Percentiles rank a stretch among this genome's conserved stretches.
Conservation (phyloP, 2,888 invertebrate genomes). For the Dermolepida albohirtum region DNA sequence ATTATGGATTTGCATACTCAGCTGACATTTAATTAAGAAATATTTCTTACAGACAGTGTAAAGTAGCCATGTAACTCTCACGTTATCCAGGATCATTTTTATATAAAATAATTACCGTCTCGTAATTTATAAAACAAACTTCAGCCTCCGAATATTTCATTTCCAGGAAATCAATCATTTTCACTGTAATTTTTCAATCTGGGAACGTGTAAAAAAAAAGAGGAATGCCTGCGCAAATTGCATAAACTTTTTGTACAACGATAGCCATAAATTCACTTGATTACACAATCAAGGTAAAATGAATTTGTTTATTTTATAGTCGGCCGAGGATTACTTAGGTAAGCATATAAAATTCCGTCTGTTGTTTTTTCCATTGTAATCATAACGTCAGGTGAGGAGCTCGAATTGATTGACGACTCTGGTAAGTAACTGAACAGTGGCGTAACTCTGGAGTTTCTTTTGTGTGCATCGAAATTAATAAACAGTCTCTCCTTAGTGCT, state of each 20-base stretch:
- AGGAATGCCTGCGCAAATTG: slow-evolving; percentile 6
- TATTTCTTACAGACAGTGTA: too few species aligned
- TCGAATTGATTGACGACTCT: slow-evolving; percentile 28
- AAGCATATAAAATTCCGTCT: slow-evolving; percentile 11
- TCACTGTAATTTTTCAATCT: slow-evolving; percentile 20
- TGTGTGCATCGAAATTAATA: too few species aligned
- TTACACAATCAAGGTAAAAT: slow-evolving; percentile 6
- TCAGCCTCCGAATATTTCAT: too few species aligned
- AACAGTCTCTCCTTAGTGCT: too few species aligned
- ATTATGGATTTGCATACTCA: too few species aligned
- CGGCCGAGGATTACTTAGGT: slow-evolving; percentile 6
- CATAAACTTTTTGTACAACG: slow-evolving; percentile 11
- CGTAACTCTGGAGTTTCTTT: not conserved
- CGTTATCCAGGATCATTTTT: too few species aligned
- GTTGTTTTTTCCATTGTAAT: slow-evolving; percentile 14
- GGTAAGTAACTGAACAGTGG: slow-evolving; percentile 11
- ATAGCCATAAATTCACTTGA: slow-evolving; percentile 14
- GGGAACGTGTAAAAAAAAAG: not conserved
- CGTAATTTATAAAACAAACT: too few species aligned
- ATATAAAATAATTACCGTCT: too few species aligned
- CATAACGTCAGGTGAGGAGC: slow-evolving; percentile 15
- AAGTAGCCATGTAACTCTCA: too few species aligned
- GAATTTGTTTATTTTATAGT: slow-evolving; percentile 23
- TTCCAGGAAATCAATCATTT: slow-evolving; percentile 7
- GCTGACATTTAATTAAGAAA: too few species aligned